Base-by-base conservation (phyloP, 2,888 invertebrate species). In the Chesias legatella region DNA sequence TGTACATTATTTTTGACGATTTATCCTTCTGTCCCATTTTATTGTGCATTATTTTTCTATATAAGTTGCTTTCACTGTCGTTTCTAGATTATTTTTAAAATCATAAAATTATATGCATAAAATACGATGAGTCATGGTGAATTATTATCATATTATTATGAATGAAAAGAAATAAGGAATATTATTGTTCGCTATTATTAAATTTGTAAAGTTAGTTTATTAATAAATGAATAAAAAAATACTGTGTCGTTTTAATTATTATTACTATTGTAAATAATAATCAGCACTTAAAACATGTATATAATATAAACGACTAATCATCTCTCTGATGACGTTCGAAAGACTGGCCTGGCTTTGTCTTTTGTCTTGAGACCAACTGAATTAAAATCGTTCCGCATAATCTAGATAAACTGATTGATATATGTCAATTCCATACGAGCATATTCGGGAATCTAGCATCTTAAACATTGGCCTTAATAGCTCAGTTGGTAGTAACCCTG, bases 131-230 rank as follows among this genome's bases (percentile, higher is more conserved):
- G 86, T 88, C 88, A 86, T 79, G 68, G 67, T 67, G 68, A 68
- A 65, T 69, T 67, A 67, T 69, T 67, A 67, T 63, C 67, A 68
- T 69, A 88, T 88, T 85, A 85, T 83, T 84, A 86, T 84, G 85
- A 85, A 85, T 85, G 83, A 84, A 82, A 86, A 85, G 79, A 86
- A 86, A 86, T 86, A 86, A 86, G 85, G 85, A 88, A 86, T 86
- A 88, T 86, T 88, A 88, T 88, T 88, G 86, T 88, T 88, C 86
- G 86, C 88, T 88, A 88, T 88, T 88, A 88, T 88, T 88, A 86
- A 85, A 88, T 88, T 88, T 86, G 86, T 88, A 88, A 88, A 88
- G 86, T 88, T 88, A 88, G 88, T 88, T 88, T 88, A 88, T 88
- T 88, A 88, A 86, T 88, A 88, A 88, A 88, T 85, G 83, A 86